Conservation (phyloP, 2,797 vertebrate genomes). For the Buceros bicornis region DNA sequence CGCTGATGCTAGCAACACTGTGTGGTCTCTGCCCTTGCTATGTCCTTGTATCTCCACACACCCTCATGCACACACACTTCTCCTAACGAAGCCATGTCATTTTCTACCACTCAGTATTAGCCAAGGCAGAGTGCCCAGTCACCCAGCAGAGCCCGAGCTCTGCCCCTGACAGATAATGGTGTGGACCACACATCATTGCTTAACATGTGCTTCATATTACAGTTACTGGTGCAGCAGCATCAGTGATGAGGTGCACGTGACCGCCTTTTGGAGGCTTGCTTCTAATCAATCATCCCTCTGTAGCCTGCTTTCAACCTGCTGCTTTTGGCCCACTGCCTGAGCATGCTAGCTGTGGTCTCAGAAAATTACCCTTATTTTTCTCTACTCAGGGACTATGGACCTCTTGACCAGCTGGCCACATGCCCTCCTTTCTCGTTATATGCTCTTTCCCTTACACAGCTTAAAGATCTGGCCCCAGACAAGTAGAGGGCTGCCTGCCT, state of each 20-base stretch:
- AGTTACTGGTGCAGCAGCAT: neutral
- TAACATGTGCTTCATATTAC: neutral
- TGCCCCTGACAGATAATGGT: neutral
- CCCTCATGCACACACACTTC: rapidly evolving
- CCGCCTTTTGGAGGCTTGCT: neutral
- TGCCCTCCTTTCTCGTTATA: neutral
- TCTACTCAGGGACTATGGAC: neutral
- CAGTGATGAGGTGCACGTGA: rapidly evolving
- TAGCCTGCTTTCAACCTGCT: neutral
- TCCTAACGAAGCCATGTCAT: neutral
- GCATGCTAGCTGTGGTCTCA: neutral
- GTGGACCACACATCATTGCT: neutral
- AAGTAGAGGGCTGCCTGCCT: neutral
- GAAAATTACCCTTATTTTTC: conserved; percentile 50
- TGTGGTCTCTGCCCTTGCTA: neutral
- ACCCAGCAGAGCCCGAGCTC: neutral
- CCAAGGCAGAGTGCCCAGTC: neutral
- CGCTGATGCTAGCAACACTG: neutral
- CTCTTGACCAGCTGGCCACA: neutral
- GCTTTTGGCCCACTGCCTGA: neutral
- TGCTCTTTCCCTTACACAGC: neutral
- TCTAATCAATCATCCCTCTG: neutral
- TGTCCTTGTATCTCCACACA: neutral
- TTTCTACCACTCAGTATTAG: rapidly evolving
- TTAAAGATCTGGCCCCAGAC: neutral